phyloP scores from a whole-genome alignment of 2,797 vertebrate genomes.

The Crenuchus spilurus region DNA sequence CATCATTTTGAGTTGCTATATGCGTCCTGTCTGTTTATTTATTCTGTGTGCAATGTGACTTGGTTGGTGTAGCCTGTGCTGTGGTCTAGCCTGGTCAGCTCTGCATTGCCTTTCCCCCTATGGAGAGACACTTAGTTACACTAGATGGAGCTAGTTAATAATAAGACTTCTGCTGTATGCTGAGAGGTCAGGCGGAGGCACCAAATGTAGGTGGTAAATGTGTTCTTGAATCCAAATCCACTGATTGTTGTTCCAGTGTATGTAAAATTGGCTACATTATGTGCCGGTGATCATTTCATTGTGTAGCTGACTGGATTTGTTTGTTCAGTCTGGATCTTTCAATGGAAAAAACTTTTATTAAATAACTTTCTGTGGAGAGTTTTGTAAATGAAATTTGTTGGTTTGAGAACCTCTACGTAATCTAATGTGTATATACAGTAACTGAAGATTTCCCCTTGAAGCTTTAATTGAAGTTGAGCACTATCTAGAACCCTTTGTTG shows the following conservation, averaged over 20 bases:
- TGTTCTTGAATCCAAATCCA: slow-evolving; percentile 7
- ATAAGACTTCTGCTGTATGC: slow-evolving; percentile 56
- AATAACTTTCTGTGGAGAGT: no score
- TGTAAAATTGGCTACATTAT: neutral
- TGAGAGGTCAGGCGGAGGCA: slow-evolving; percentile 14
- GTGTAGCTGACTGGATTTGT: neutral
- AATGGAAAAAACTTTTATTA: no score
- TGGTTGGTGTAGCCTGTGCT: neutral
- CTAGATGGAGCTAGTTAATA: slow-evolving; percentile 81
- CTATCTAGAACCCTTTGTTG: neutral
- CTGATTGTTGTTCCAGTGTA: slow-evolving; percentile 19
- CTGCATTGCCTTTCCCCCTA: neutral
- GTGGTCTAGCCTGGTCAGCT: neutral
- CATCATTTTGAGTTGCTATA: neutral
- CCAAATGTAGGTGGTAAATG: neutral
- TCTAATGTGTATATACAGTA: no score
- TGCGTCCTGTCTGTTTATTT: no score
- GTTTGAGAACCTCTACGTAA: no score
- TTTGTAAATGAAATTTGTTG: no score
- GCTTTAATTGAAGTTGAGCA: no score
- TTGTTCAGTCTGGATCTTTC: no score
- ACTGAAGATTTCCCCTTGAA: no score
- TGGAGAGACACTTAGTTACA: slow-evolving; percentile 63
- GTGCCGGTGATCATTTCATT: neutral
- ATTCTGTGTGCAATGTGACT: neutral